A percentile compares a stretch with the other conserved stretches of the same genome.
phyloP scores from a whole-genome alignment of 2,888 invertebrate species.

The Subacronicta megacephala region DNA sequence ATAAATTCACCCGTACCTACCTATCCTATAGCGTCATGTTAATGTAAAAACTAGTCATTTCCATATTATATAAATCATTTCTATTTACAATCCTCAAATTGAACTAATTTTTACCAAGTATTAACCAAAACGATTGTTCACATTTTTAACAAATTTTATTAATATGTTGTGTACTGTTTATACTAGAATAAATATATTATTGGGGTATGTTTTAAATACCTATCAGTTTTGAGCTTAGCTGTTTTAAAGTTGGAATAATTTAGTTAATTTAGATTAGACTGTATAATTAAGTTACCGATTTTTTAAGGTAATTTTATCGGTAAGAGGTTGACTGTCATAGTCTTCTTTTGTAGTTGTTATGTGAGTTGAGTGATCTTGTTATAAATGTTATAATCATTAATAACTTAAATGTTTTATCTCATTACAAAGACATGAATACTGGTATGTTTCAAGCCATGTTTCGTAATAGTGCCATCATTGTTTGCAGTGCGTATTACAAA shows the following conservation, averaged over 20 bases:
- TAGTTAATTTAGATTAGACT: constrained; percentile 68
- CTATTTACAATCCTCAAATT: constrained; percentile 63
- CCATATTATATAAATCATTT: constrained; percentile 56
- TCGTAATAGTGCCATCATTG: constrained; percentile 67
- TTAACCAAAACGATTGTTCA: constrained; percentile 88
- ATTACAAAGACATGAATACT: constrained; percentile 21
- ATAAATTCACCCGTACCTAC: constrained; percentile 48
- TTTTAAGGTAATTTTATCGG: constrained; percentile 49
- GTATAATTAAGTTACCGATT: constrained; percentile 67
- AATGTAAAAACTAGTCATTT: constrained; percentile 70
- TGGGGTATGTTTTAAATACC: constrained; percentile 78
- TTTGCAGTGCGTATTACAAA: constrained; percentile 15
- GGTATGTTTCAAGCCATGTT: constrained; percentile 54
- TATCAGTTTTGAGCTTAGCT: constrained; percentile 68
- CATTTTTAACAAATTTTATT: constrained; percentile 87
- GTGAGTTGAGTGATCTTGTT: constrained; percentile 37
- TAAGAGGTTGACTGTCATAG: constrained; percentile 49
- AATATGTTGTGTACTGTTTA: constrained; percentile 81
- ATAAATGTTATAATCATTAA: constrained; percentile 35
- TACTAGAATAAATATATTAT: constrained; percentile 79
- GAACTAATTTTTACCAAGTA: constrained; percentile 74
- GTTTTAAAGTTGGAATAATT: constrained; percentile 65
- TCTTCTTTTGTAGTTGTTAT: constrained; percentile 46
- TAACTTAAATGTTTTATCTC: constrained; percentile 16
- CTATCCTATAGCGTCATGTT: constrained; percentile 38